Evolutionary conservation across 2,113 vertebrate genomes (phyloP).

Genomic region (Oncorhynchus masou): DNA sequence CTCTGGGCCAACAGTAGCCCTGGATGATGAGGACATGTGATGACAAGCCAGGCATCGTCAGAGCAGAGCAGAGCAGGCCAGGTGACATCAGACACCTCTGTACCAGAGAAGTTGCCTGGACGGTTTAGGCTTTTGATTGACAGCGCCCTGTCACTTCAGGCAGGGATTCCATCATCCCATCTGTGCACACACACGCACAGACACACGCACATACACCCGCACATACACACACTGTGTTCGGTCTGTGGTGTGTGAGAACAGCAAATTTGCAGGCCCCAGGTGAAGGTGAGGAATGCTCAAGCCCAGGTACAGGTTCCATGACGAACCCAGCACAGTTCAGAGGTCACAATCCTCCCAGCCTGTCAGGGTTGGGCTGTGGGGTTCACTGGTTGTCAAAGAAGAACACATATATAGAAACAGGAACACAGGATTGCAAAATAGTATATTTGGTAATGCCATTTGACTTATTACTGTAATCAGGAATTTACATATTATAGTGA

Average conservation of each 20-base stretch:
- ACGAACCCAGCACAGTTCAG: conserved; percentile 10
- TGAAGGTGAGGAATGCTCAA: conserved; percentile 24
- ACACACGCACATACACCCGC: too few relatives aligned
- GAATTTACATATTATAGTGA: neutral
- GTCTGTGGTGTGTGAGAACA: conserved; percentile 13
- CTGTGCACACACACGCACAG: too few relatives aligned
- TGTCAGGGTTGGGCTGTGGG: conserved; percentile 1
- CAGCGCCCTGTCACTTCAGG: conserved; percentile 25
- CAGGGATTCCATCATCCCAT: conserved; percentile 3
- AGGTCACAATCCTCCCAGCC: conserved; percentile 19
- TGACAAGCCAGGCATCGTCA: conserved; percentile 16
- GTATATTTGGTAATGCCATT: neutral
- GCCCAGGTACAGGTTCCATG: conserved; percentile 9
- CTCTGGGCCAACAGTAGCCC: neutral
- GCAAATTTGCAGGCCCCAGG: neutral
- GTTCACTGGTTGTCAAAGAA: neutral
- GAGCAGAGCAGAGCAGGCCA: conserved; percentile 9
- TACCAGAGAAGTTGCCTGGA: conserved; percentile 31
- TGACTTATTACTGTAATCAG: neutral
- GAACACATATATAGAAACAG: neutral
- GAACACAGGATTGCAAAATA: neutral
- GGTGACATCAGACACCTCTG: conserved; percentile 9
- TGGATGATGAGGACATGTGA: conserved; percentile 23
- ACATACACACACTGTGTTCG: neutral
- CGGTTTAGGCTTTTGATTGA: conserved; percentile 29